phyloP scores from a whole-genome alignment of 2,113 vertebrate genomes.

The Megalops atlanticus region DNA sequence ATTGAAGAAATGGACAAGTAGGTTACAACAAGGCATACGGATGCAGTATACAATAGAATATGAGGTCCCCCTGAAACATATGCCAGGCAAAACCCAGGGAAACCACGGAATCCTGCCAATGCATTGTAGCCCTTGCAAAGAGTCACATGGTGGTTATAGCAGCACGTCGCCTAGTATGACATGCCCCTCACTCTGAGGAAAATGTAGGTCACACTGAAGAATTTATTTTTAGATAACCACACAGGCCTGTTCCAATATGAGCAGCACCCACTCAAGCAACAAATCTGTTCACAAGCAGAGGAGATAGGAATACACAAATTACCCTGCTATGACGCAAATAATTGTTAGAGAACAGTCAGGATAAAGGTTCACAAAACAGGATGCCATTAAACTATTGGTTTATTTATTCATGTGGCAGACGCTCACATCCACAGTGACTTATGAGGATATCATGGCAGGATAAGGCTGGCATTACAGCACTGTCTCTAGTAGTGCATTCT shows the following conservation, averaged over 20 bases:
- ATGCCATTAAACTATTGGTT: not conserved
- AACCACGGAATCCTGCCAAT: not conserved
- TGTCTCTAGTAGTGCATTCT: too few relatives aligned
- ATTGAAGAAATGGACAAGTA: too few relatives aligned
- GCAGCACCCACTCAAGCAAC: conserved; percentile 6
- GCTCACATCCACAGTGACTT: too few relatives aligned
- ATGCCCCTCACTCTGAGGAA: not conserved
- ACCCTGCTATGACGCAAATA: not conserved
- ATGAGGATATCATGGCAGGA: not conserved
- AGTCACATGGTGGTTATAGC: not conserved
- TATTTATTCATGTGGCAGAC: not conserved
- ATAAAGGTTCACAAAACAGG: not conserved
- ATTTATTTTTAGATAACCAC: conserved; percentile 22
- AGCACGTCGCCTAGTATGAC: not conserved
- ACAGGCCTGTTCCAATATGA: conserved; percentile 2
- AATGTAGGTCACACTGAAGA: conserved; percentile 12
- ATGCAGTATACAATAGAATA: not conserved
- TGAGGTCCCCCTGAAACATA: not conserved
- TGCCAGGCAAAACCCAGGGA: not conserved
- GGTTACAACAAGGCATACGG: not conserved
- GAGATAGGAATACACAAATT: not conserved
- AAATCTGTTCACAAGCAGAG: conserved; percentile 19
- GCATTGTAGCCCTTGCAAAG: not conserved
- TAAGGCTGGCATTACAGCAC: not conserved
- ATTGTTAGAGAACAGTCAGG: not conserved